Conservation (phyloP, 2,113 vertebrate species). For the Pipra filicauda region DNA sequence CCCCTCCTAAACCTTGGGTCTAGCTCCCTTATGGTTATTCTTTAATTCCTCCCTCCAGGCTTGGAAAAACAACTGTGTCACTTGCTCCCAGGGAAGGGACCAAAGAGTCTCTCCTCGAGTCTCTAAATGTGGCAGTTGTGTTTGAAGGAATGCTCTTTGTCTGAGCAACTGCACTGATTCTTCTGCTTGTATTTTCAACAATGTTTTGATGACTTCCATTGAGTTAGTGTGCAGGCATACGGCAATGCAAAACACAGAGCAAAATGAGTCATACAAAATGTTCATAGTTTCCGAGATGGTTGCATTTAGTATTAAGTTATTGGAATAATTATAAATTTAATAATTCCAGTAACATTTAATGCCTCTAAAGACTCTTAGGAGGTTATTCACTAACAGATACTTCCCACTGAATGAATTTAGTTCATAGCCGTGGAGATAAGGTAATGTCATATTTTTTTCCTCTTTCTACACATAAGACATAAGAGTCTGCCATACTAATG, state of each 20-base stretch:
- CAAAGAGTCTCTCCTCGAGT: background rate
- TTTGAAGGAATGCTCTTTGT: background rate
- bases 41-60: background rate
- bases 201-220: background rate
- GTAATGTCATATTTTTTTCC: background rate
- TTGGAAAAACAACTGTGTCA: background rate
- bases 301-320: background rate
- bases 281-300: background rate
- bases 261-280: background rate
- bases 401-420: background rate
- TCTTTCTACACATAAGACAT: background rate
- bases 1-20: background rate
- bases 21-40: background rate
- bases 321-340: constrained; percentile 20
- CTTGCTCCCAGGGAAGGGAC: background rate
- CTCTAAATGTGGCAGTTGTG: background rate
- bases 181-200: background rate
- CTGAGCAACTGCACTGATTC: background rate
- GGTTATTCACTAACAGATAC: background rate
- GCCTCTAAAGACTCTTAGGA: background rate
- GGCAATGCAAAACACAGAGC: background rate
- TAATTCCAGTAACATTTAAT: constrained; percentile 24
- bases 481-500: background rate
- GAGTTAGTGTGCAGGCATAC: background rate
- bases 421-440: background rate